phyloP scores from a whole-genome alignment of 2,888 invertebrate genomes.

The Patella depressa region DNA sequence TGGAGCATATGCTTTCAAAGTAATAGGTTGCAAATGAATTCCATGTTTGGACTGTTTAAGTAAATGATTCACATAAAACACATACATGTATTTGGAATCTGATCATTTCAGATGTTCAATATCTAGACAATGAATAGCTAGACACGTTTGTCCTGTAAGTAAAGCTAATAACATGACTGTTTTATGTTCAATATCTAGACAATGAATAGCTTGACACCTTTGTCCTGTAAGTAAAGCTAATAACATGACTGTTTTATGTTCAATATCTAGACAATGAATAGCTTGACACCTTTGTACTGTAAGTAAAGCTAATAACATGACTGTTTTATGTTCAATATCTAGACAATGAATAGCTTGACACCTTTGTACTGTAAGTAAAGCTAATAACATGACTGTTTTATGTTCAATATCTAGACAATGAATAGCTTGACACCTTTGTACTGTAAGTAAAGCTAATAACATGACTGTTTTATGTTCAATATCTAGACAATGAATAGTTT shows the following conservation, averaged over 20 bases:
- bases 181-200: slow-evolving; percentile 30
- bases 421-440: slow-evolving; percentile 33
- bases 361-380: slow-evolving; percentile 35
- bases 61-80: slow-evolving; percentile 19
- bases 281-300: slow-evolving; percentile 35
- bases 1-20: slow-evolving; percentile 14
- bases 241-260: too few species aligned
- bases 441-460: slow-evolving; percentile 35
- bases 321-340: slow-evolving; percentile 27
- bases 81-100: neutral
- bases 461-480: too few species aligned
- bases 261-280: slow-evolving; percentile 28
- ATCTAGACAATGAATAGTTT: slow-evolving; percentile 16
- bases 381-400: too few species aligned
- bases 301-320: slow-evolving; percentile 34
- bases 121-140: slow-evolving; percentile 30
- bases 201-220: slow-evolving; percentile 29
- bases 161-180: slow-evolving; percentile 29
- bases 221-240: slow-evolving; percentile 37
- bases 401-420: slow-evolving; percentile 28
- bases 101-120: slow-evolving; percentile 25
- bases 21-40: slow-evolving; percentile 20
- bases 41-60: slow-evolving; percentile 28
- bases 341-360: slow-evolving; percentile 30
- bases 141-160: slow-evolving; percentile 34